Evolutionary conservation across 2,888 invertebrate genomes (phyloP), one percentile per base, ranked within the genome.

Genomic region (Chaetoderma sp.): DNA sequence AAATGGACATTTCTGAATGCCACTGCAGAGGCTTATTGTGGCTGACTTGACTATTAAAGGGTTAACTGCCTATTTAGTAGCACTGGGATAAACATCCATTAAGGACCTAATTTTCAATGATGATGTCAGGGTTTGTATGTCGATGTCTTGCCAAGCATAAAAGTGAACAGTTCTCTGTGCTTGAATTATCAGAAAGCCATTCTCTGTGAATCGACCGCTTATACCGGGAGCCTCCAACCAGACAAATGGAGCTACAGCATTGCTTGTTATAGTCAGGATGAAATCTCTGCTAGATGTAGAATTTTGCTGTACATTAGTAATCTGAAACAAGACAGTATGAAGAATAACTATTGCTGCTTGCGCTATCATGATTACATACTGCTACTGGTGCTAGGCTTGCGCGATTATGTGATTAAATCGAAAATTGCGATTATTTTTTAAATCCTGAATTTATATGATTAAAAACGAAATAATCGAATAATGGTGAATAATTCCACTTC

Each of bases 191-290:
- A 86, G 68, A 70, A 94, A 91, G 0, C 94, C 94, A 85, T 95
- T 94, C 73, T 93, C 91, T 0, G 91, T 91, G 83, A 94, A 94
- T 64, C 86, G 87, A 1, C 94, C 94, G 79, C 82, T 44, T 28
- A 81, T 67, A 8, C 74, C 76, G n/a, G 42, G 47, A 0, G 80
- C 77, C 13, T 85, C 82, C 30, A 86, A 67, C 84, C 85, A 86
- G 4, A 86, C 84, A 71, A 84, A 86, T n/a, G 82, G 77, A 18
- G 86, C 83, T 23, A 83, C 71, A 6, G 65, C 61, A 47, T 76
- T 71, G 4, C 81, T 74, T 21, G 68, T 63, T 18, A 85, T 32
- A 8, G 71, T 70, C 16, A 86, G 52, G 23, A 63, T 60, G 33
- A 75, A 77, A 10, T 65, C 65, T 16, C 56, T 52, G 13, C 60